A percentile compares a stretch with the other conserved stretches of the same genome.
Conservation (phyloP, 37 sponge, comb jelly and placozoan genomes). For the Lycopodina hypogea region DNA sequence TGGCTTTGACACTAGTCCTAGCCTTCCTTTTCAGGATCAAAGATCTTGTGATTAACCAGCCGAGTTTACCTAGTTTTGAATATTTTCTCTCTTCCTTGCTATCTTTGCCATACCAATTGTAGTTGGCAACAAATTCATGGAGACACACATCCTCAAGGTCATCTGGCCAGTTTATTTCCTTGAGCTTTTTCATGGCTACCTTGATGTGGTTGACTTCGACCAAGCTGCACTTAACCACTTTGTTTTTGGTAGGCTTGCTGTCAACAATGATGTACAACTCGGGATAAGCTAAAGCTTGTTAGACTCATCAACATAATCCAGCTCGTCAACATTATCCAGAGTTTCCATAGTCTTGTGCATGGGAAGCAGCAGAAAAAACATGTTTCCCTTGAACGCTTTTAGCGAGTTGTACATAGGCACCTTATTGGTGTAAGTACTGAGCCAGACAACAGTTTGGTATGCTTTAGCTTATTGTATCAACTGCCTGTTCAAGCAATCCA, state of each 20-base stretch:
- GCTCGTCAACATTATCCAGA: slow-evolving; percentile 12
- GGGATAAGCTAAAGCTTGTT: slow-evolving; percentile 3
- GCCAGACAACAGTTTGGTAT: slow-evolving; percentile 53
- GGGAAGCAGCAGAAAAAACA: slow-evolving; percentile 55
- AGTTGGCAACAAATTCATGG: no score
- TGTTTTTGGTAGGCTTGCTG: slow-evolving; percentile 32
- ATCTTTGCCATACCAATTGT: no score
- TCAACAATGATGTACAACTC: slow-evolving; percentile 49
- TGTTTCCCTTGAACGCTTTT: slow-evolving; percentile 38
- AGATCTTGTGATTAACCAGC: no score
- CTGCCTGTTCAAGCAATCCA: slow-evolving; percentile 46
- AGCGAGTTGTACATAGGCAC: slow-evolving; percentile 51
- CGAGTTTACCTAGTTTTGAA: slow-evolving; percentile 11
- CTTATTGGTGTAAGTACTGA: slow-evolving; percentile 56
- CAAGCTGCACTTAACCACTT: slow-evolving; percentile 43
- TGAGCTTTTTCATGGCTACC: slow-evolving; percentile 28
- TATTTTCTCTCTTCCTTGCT: slow-evolving; percentile 10
- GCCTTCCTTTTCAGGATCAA: slow-evolving; percentile 41
- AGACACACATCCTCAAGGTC: slow-evolving; percentile 46
- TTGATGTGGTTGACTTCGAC: slow-evolving; percentile 35
- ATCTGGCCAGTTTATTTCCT: slow-evolving; percentile 65
- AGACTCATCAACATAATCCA: neutral
- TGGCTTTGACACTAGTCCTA: neutral
- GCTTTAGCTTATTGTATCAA: slow-evolving; percentile 56
- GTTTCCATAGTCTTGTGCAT: slow-evolving; percentile 52